Base-by-base conservation (phyloP, 2,888 invertebrate genomes). In the Drosophila merina region DNA sequence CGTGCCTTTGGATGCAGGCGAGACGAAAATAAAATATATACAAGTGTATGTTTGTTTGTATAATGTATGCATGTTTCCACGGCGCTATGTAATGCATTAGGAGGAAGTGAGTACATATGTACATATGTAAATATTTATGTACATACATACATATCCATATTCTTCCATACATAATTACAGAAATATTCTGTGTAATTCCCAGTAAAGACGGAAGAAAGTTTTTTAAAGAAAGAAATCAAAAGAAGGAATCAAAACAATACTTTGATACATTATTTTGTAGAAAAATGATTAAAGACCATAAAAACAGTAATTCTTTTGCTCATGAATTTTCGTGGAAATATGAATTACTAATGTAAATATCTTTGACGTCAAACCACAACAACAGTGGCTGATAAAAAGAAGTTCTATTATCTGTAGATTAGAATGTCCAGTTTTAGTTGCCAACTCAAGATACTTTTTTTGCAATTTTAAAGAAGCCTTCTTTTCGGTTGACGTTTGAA, bases 1-100 rank as follows among this genome's bases (percentile, higher is more conserved):
- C 64, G 45, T 28, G 70, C 45, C 38, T 64, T 56, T 44, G 69
- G 57, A 69, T 64, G 70, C 36, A 69, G 69, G 42, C 63, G 63
- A 63, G 69, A 69, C 70, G 30, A 69, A 63, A 69, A 68, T 68
- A 63, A 66, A 63, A 40, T 56, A 33, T 12, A 48, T 14, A 28
- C 14, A 51, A 50, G 42, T 44, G 30, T 31, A 51, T 44, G 52
- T 42, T 63, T 33, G 62, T 64, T 63, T 33, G 62, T 64, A 31
- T 26, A 31, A 5, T 28, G 4, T 28, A 28, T 28, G 28, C 3
- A 28, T 28, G 28, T 28, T 28, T 28, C 5, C 6, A 30, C 33
- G n/a, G 20, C 36, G 20, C n/a, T n/a, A 20, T 38, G 50, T 48
- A 63, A 26, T 44, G 63, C 36, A 38, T 68, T 54, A 55, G 45